Evolutionary conservation across 2,113 vertebrate genomes (phyloP), one percentile per base, ranked within the genome.

Genomic region (Condylura cristata): DNA sequence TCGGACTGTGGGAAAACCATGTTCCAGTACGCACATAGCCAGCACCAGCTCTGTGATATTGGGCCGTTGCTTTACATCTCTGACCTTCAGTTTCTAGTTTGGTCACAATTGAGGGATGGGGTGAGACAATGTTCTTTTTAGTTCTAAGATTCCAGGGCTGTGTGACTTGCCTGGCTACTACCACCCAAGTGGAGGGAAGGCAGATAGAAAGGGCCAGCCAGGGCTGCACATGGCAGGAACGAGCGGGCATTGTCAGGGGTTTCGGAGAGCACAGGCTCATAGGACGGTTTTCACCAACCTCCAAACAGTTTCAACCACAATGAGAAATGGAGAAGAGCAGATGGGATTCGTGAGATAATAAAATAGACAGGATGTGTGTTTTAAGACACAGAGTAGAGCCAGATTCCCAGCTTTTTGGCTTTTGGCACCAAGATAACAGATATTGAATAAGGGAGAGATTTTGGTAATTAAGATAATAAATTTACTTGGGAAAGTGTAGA

Each of bases 11-110:
- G 46, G 58, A 32, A 32, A 32, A 22, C 34, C 3, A 37, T 16
- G 0, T 30, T 53, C 18, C 2, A 0, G 28, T 30, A 10, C 2
- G 5, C 0, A 2, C 10, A 26, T 34, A 1, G 2, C 26, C 1
- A 0, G 16, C 28, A 22, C 2, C 11, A 30, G 4, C 11, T 79
- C 79, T 65, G 20, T 70, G 74, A 72, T 0, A 2, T 0, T 8
- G 41, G 13, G 3, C 18, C 1, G 32, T 34, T 8, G 28, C 8
- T 71, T 44, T 20, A 6, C 9, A n/a, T 26, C 66, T 74, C 60
- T 66, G 30, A 63, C 17, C 5, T 75, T 79, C 8, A 0, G 28
- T 61, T 65, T 79, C 26, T 84, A 34, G 65, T 95, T 82, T 63
- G 4, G 32, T 22, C 56, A 65, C 72, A 53, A 34, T 63, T 63